Evolutionary conservation across 1,140 invertebrate species (phyloP), one percentile per base, ranked within the genome.

Genomic region (Bombus superbus): DNA sequence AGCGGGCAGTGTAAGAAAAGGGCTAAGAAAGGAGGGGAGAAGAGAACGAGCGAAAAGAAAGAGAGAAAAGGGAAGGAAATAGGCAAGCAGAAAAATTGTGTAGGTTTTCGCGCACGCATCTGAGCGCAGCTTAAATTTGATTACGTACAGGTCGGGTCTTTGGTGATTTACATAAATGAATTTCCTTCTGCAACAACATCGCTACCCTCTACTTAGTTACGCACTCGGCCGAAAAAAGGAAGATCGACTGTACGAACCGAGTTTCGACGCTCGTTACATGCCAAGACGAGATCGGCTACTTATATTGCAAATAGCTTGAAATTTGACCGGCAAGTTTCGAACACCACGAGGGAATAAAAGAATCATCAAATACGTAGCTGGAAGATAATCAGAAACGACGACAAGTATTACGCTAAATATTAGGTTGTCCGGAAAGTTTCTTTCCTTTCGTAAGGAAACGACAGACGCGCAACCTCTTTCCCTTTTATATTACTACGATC

Each of bases 161-260:
- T 38, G 25, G 32, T 32, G 32, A 82, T 82, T 82, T 82, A 64
- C 71, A 82, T 75, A 82, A 82, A 40, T 42, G 57, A 82, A 75
- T 82, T 66, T 71, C 32, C 57, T 82, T 75, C 40, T 40, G 71
- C 57, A 75, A 75, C n/a, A 82, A 64, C 71, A 64, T 62, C 40
- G 40, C 25, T 25, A 22, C 64, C 22, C 53, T 40, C 22, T 13
- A 32, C 53, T 62, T 81, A 47, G 79, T 72, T 72, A 42, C 79
- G 47, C 80, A 9, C 47, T 68, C 62, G 77, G 0, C 8, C 15
- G 18, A 69, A 53, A n/a, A 47, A 80, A 69, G 38, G 22, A 35
- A 35, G 64, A 2, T n/a, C 15, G n/a, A 35, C 64, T 62, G 13
- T 53, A 22, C 47, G 47, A 53, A 53, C 18, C 47, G 47, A 53